Evolutionary conservation across 2,888 invertebrate species (phyloP), one percentile per base, ranked within the genome.

Genomic region (Shargacucullia verbasci): DNA sequence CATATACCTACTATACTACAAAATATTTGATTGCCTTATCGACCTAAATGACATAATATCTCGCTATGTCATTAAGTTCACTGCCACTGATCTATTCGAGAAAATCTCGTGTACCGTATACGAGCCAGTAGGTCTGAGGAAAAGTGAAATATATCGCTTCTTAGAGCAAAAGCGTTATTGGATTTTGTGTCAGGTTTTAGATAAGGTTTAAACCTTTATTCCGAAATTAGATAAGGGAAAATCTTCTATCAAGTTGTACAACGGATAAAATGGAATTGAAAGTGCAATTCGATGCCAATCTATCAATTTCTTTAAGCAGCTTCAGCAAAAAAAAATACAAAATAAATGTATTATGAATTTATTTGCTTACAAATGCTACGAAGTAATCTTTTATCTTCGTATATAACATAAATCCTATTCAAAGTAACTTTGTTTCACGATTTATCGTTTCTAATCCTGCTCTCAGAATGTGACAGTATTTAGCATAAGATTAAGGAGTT

Each of bases 401-500:
- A 35, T 5, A 8, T 14, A 54, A 39, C 47, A 27, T 35, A 55
- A 61, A 68, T 64, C 68, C 35, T 25, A 48, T 64, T 34, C 39
- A 67, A 62, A 57, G 43, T 44, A 39, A 50, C 39, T 44, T 44
- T 49, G 38, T 49, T 46, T 40, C n/a, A n/a, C 8, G n/a, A 45
- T 39, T 58, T 48, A 39, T 31, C 25, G 44, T 37, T 31, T 10
- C 11, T 49, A 68, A 66, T 47, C 50, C 47, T 37, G 38, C 25
- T 39, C 29, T 13, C 34, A 45, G 44, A 48, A 39, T 58, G 37
- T 44, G 63, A 45, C 50, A 27, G 69, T 50, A 69, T 52, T 62
- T 52, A 57, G 50, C 50, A 39, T 57, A 69, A 47, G 63, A 69
- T 66, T 66, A 62, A 48, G 50, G 50, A 47, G 25, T 62, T 48